Conservation (phyloP, 2,888 invertebrate genomes). For the Hydrotaea diabolus region DNA sequence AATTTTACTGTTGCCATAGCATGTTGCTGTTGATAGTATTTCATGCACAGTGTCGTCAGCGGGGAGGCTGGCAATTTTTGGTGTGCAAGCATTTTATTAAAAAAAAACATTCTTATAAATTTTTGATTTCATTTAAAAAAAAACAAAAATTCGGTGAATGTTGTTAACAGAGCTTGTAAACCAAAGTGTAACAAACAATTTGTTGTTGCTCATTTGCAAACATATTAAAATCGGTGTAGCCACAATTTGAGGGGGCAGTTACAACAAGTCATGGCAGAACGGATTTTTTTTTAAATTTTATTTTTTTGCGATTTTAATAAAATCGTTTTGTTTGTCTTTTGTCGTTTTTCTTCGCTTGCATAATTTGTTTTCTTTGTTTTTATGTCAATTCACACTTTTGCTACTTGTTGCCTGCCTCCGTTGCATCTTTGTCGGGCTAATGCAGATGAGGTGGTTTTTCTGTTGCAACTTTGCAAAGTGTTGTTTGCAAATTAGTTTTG, state of each 20-base stretch:
- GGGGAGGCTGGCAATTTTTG: neutral
- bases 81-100: too few species aligned
- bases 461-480: neutral
- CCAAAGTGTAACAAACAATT: too few species aligned
- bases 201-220: neutral
- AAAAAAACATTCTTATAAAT: too few species aligned
- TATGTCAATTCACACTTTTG: conserved; percentile 32
- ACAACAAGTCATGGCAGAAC: neutral
- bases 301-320: neutral
- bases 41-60: neutral
- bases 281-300: neutral
- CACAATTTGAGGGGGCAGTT: neutral
- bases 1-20: conserved; percentile 16
- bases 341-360: neutral
- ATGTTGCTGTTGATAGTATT: neutral
- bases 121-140: neutral
- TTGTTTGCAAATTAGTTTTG: neutral
- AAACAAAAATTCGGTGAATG: conserved; percentile 1
- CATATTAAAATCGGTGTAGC: neutral
- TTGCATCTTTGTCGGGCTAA: neutral
- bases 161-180: neutral
- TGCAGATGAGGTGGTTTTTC: neutral
- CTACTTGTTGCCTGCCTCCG: conserved; percentile 5
- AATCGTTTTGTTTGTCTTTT: neutral
- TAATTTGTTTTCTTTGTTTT: conserved; percentile 5